phyloP scores from a whole-genome alignment of 1,140 invertebrate genomes.

The Drosophila ambigua region DNA sequence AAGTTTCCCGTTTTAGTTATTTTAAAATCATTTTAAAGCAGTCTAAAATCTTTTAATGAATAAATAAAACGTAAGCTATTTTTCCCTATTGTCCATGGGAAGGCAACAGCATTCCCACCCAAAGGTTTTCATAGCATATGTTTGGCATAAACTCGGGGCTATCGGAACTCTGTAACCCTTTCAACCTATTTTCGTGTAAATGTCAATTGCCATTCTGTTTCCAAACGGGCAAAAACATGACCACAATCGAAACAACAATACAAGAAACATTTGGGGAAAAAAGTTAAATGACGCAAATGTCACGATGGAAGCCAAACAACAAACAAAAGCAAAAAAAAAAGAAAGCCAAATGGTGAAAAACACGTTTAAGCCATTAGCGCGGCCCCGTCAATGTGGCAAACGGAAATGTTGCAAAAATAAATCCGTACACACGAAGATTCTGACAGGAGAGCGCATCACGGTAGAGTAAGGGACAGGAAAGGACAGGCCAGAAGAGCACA shows the following conservation, averaged over 20 bases:
- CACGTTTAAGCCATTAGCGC: slow-evolving; percentile 79
- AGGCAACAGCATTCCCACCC: too few relatives aligned
- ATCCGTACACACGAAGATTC: slow-evolving; percentile 10
- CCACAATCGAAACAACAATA: slow-evolving; percentile 20
- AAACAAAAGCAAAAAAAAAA: slow-evolving; percentile 6
- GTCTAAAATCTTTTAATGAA: too few relatives aligned
- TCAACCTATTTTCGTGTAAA: neutral
- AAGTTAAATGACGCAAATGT: slow-evolving; percentile 40
- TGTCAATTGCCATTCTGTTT: slow-evolving; percentile 18
- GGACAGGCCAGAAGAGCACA: neutral
- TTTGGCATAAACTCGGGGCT: neutral
- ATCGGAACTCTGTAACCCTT: neutral
- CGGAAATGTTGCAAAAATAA: slow-evolving; percentile 48
- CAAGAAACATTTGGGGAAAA: slow-evolving; percentile 12
- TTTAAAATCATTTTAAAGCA: too few relatives aligned
- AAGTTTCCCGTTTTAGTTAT: too few relatives aligned
- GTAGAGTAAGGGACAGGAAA: slow-evolving; percentile 28
- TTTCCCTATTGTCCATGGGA: too few relatives aligned
- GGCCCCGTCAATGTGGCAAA: slow-evolving; percentile 61
- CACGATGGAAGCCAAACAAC: slow-evolving; percentile 15
- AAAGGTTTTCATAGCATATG: neutral
- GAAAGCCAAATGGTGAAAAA: slow-evolving; percentile 49
- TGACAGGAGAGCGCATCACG: slow-evolving; percentile 16
- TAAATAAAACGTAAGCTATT: too few relatives aligned
- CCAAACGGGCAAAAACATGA: slow-evolving; percentile 34